Conservation (phyloP, 2,888 invertebrate species). For the Calliopum simillimum region DNA sequence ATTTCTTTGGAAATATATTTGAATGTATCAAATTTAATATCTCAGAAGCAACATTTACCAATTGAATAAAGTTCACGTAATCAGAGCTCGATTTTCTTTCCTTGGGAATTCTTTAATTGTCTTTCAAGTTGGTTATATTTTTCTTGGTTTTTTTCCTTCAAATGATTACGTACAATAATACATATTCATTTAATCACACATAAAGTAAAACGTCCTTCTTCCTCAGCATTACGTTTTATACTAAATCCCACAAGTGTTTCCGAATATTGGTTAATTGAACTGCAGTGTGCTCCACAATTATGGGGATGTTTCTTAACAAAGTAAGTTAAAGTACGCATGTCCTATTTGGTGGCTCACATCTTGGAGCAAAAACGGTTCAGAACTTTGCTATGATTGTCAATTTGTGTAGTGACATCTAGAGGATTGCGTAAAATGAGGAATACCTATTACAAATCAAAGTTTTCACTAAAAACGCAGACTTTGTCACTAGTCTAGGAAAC, state of each 20-base stretch:
- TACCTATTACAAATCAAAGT: too few relatives aligned
- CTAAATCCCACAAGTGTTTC: constrained; percentile 50
- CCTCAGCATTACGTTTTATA: background rate
- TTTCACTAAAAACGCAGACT: too few relatives aligned
- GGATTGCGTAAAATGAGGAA: constrained; percentile 21
- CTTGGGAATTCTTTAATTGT: too few relatives aligned
- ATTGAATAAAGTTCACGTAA: too few relatives aligned
- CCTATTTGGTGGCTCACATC: constrained; percentile 41
- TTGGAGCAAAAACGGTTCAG: constrained; percentile 45
- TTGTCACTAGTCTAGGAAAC: too few relatives aligned
- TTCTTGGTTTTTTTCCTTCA: too few relatives aligned
- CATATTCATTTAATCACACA: background rate
- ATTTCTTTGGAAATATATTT: too few relatives aligned
- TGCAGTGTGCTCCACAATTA: constrained; percentile 25
- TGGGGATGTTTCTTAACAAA: background rate
- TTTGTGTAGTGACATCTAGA: constrained; percentile 48
- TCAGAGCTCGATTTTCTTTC: too few relatives aligned
- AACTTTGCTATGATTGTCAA: constrained; percentile 45
- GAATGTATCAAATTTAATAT: too few relatives aligned
- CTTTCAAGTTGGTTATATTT: too few relatives aligned
- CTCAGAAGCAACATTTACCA: too few relatives aligned
- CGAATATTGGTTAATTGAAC: constrained; percentile 27
- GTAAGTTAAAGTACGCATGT: constrained; percentile 53
- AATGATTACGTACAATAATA: too few relatives aligned
- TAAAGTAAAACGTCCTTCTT: background rate